These are phyloP conservation scores for Scotopteryx bipunctaria DNA, from an alignment of 2,888 invertebrate species.

Conservation along the genomic window DNA sequence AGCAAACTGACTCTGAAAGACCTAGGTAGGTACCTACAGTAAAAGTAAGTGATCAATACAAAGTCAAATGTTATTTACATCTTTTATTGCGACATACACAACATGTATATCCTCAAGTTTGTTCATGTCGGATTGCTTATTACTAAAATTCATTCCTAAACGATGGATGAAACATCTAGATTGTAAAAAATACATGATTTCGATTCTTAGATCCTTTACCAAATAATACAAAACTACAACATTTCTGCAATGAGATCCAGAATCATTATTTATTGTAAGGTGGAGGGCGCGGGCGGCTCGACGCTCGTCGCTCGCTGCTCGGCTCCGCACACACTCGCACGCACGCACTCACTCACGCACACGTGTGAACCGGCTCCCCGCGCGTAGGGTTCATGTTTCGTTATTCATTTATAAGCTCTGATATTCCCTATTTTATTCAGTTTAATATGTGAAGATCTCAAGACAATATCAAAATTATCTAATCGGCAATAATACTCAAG, in stretches of 20 bases:
- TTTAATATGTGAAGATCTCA: slow-evolving; percentile 66
- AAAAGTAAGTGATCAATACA: slow-evolving; percentile 57
- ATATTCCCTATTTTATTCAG: slow-evolving; percentile 62
- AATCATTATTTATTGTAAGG: slow-evolving; percentile 56
- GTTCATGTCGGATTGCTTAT: slow-evolving; percentile 80
- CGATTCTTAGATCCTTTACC: slow-evolving; percentile 67
- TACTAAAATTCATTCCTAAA: slow-evolving; percentile 73
- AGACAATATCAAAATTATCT: slow-evolving; percentile 69
- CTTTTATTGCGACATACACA: slow-evolving; percentile 79
- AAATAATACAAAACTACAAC: slow-evolving; percentile 78
- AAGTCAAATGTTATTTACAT: slow-evolving; percentile 79
- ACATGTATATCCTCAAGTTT: slow-evolving; percentile 75
- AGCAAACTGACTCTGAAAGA: too few species aligned
- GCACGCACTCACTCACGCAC: slow-evolving; percentile 43
- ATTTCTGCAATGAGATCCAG: slow-evolving; percentile 78
- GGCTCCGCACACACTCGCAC: slow-evolving; percentile 38
- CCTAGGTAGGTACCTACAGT: too few species aligned
- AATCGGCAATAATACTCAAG: slow-evolving; percentile 81
- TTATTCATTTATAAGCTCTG: slow-evolving; percentile 63
- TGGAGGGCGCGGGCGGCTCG: slow-evolving; percentile 51
- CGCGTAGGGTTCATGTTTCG: slow-evolving; percentile 44
- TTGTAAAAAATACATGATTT: slow-evolving; percentile 82
- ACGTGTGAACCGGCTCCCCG: slow-evolving; percentile 43
- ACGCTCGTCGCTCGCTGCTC: not conserved
- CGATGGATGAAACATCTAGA: slow-evolving; percentile 74